phyloP scores from a whole-genome alignment of 2,888 invertebrate genomes.

The Tethea ocularis region DNA sequence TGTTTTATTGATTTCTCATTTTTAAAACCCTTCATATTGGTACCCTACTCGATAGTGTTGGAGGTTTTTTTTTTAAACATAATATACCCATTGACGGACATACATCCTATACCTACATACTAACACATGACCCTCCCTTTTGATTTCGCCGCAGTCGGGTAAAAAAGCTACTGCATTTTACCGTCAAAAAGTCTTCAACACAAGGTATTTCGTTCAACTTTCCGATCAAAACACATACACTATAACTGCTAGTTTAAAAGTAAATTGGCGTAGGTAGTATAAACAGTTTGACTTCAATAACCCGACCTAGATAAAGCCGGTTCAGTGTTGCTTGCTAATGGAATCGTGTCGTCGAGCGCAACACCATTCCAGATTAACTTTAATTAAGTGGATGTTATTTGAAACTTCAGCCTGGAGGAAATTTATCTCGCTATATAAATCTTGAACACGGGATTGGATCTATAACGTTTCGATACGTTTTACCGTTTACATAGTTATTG shows the following conservation, averaged over 20 bases:
- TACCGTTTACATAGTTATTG: not conserved
- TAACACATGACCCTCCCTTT: too few relatives aligned
- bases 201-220: not conserved
- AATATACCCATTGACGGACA: too few relatives aligned
- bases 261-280: slow-evolving; percentile 35
- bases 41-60: too few relatives aligned
- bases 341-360: slow-evolving; percentile 69
- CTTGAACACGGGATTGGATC: slow-evolving; percentile 26
- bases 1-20: too few relatives aligned
- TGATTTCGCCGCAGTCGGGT: too few relatives aligned
- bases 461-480: slow-evolving; percentile 14
- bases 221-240: not conserved
- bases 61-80: too few relatives aligned
- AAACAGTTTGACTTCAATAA: slow-evolving; percentile 47
- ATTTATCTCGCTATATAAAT: slow-evolving; percentile 63
- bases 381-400: slow-evolving; percentile 78
- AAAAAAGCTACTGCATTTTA: too few relatives aligned
- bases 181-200: not conserved
- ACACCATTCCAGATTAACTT: slow-evolving; percentile 75
- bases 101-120: too few relatives aligned
- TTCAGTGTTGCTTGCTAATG: slow-evolving; percentile 65
- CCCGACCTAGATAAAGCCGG: slow-evolving; percentile 48
- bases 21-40: too few relatives aligned
- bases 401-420: slow-evolving; percentile 62
- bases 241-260: slow-evolving; percentile 8